Evolutionary conservation across 1,140 invertebrate genomes (phyloP), one percentile per base, ranked within the genome.

Genomic region (Tenebrio molitor): DNA sequence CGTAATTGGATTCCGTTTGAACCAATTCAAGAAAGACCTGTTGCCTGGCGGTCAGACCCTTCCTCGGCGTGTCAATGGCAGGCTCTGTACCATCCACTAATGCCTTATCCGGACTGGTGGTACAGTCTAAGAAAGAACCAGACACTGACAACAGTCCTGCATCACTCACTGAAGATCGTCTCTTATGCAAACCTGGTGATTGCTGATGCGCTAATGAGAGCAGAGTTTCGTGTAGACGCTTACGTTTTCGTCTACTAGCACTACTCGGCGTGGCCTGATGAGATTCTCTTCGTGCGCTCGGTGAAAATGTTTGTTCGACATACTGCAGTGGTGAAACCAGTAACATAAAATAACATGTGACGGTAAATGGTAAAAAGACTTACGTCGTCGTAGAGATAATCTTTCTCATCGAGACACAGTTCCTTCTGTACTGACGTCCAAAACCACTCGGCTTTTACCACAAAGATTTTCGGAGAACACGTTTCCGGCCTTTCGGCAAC

Each of bases 1-100:
- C 95, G 87, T 99, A 99, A 87, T 99, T 99, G 25, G 90, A 93
- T 84, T 99, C 97, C 5, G 97, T 99, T 83, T 98, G 94, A 23
- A 96, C 89, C 46, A 99, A 86, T 85, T 99, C 97, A 82, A 94
- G 89, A 78, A 97, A 97, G 58, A 96, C 94, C 85, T 94, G 92
- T 80, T 95, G 91, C 44, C 95, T 85, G 0, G 92, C 88, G 12
- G 93, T 92, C 77, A 93, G 86, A 76, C 89, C 87, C 78, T 91
- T 91, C 69, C 89, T 84, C 29, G 87, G 85, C 29, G 88, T 86
- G 78, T 91, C 90, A 23, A 87, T 86, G 74, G 84, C 80, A 79
- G 75, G 70, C 74, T 87, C 87, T 0, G 84, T 83, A 74, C 84
- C 88, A 83, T 91, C 89, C 0, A 89, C 77, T 12, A 88, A 78